Evolutionary conservation across 2,797 vertebrate genomes (phyloP), one percentile per base, ranked within the genome.

Genomic region (Onychomys arenicola): DNA sequence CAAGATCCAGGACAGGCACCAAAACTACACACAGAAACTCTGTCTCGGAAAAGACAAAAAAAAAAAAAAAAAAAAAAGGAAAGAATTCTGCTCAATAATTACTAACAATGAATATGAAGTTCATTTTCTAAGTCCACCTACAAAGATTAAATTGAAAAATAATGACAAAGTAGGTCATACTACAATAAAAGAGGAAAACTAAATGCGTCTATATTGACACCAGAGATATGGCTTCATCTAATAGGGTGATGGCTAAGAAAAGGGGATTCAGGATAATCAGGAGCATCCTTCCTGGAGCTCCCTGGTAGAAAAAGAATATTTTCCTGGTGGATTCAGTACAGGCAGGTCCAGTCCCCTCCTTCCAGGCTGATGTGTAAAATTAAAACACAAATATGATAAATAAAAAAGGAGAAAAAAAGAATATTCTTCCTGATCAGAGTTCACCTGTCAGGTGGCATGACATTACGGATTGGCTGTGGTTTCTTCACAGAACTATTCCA

Each of bases 241-340:
- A 12, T 65, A 84, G 37, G 3, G 5, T 67, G 5, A 21, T 85
- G 43, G 6, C 61, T 67, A 65, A 84, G 27, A 32, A 13, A 19
- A 43, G 10, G 29, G 55, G 7, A 80, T 29, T 32, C 0, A 34
- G 37, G 27, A 71, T 19, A 37, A 4, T 29, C 4, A 6, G 9
- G 0, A 0, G 1, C 0, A 6, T 57, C 65, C 34, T 73, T n/a
- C 3, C 27, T 1, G 6, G 55, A 52, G 25, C 8, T 27, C 0
- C 0, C 1, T 49, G 14, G 7, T 3, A 0, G 25, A 67, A n/a
- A 49, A n/a, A n/a, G n/a, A n/a, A n/a, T n/a, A n/a, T n/a, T n/a
- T n/a, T n/a, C n/a, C n/a, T n/a, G n/a, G n/a, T n/a, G n/a, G n/a
- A n/a, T n/a, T n/a, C n/a, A n/a, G n/a, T n/a, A n/a, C n/a, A n/a